phyloP scores from a whole-genome alignment of 2,888 invertebrate genomes.

The Xanthorhoe designata region DNA sequence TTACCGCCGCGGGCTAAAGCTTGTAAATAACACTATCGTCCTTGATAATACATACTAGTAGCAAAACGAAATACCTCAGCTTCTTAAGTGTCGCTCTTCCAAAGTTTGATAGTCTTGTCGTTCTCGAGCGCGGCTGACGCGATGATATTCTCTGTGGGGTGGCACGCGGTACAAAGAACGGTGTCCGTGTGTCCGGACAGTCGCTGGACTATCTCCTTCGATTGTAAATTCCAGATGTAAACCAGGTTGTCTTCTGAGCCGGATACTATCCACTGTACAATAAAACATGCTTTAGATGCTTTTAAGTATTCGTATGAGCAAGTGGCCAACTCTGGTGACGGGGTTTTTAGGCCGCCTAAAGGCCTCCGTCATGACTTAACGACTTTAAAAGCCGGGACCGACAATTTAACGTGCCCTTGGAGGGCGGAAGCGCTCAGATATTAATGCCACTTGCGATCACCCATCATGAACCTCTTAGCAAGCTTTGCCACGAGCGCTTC shows the following conservation, averaged over 20 bases:
- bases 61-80: conserved; percentile 42
- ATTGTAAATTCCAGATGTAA: conserved; percentile 99
- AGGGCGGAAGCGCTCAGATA: too few species aligned
- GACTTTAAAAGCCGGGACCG: too few species aligned
- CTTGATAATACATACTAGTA: neutral
- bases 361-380: too few species aligned
- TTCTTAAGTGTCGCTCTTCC: conserved; percentile 97
- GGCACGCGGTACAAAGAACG: conserved; percentile 99
- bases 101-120: conserved; percentile 99
- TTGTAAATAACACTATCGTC: too few species aligned
- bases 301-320: too few species aligned
- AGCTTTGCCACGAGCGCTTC: too few species aligned
- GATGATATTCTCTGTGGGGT: conserved; percentile 99
- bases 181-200: conserved; percentile 98
- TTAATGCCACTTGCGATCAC: too few species aligned
- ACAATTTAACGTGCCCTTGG: too few species aligned
- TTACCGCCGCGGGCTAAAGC: too few species aligned
- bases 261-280: conserved; percentile 97
- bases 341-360: too few species aligned
- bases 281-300: neutral
- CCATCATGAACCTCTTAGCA: too few species aligned
- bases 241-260: conserved; percentile 99
- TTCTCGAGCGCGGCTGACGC: conserved; percentile 99
- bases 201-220: conserved; percentile 99
- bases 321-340: too few species aligned